phyloP scores from a whole-genome alignment of 2,113 vertebrate species.

The Chroicocephalus ridibundus region DNA sequence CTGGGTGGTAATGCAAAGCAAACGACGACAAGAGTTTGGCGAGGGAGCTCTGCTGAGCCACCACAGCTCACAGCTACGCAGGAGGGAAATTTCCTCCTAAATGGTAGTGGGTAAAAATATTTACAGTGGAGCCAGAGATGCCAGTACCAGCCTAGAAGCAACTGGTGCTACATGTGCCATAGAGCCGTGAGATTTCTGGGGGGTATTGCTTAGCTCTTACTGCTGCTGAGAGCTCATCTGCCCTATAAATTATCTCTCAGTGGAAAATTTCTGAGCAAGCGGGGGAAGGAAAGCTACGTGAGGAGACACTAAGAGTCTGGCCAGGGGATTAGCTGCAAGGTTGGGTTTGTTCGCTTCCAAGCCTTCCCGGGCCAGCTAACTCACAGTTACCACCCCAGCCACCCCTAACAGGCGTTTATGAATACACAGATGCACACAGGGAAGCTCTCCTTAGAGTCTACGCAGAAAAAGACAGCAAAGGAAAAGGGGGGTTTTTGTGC shows the following conservation, averaged over 20 bases:
- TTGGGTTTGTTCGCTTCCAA: background rate
- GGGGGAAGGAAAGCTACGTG: background rate
- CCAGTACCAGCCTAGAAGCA: background rate
- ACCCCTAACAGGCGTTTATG: background rate
- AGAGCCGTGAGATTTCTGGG: background rate
- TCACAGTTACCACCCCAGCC: fast-evolving
- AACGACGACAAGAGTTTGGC: background rate
- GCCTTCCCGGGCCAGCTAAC: background rate
- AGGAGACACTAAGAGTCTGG: background rate
- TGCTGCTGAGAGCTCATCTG: background rate
- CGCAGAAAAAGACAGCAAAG: background rate
- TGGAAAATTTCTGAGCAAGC: background rate
- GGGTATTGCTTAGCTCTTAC: background rate
- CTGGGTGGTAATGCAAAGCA: background rate
- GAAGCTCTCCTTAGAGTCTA: background rate
- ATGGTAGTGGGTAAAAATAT: background rate
- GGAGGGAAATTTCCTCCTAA: background rate
- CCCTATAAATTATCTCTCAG: background rate
- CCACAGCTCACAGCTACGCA: background rate
- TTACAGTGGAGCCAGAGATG: background rate
- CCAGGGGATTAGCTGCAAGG: background rate
- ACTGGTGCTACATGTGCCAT: background rate
- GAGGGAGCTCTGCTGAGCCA: background rate
- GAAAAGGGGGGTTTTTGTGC: background rate
- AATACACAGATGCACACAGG: background rate